phyloP scores from a whole-genome alignment of 2,113 vertebrate species.

The Podarcis cretensis region DNA sequence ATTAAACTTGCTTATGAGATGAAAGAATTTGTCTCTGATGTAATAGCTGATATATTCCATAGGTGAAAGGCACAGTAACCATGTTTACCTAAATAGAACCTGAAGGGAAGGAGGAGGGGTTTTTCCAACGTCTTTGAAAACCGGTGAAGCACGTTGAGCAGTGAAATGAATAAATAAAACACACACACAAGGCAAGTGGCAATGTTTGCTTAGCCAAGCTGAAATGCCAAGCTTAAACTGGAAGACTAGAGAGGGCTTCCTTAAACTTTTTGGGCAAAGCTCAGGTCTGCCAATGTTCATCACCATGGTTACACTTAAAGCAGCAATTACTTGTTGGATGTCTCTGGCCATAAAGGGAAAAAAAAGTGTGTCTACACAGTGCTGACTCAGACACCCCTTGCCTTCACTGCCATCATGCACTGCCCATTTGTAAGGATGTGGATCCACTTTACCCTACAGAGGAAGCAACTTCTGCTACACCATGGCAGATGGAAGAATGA shows the following conservation, averaged over 20 bases:
- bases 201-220: slow-evolving; percentile 11
- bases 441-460: not conserved
- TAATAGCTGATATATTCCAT: not conserved
- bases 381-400: not conserved
- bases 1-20: not conserved
- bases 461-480: too few relatives aligned
- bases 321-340: not conserved
- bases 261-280: not conserved
- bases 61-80: not conserved
- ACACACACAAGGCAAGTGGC: not conserved
- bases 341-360: not conserved
- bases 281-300: not conserved
- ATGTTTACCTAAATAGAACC: not conserved
- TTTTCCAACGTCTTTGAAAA: not conserved
- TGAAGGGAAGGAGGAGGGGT: not conserved
- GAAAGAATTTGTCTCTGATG: not conserved
- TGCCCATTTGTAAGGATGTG: not conserved
- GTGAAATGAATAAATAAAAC: not conserved
- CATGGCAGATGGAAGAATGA: not conserved
- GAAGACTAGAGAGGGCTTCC: not conserved
- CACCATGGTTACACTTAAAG: not conserved
- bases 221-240: not conserved
- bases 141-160: not conserved
- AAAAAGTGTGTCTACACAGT: not conserved
- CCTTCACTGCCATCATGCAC: not conserved